phyloP scores from a whole-genome alignment of 2,113 vertebrate genomes.

The Machaerirhynchus nigripectus region DNA sequence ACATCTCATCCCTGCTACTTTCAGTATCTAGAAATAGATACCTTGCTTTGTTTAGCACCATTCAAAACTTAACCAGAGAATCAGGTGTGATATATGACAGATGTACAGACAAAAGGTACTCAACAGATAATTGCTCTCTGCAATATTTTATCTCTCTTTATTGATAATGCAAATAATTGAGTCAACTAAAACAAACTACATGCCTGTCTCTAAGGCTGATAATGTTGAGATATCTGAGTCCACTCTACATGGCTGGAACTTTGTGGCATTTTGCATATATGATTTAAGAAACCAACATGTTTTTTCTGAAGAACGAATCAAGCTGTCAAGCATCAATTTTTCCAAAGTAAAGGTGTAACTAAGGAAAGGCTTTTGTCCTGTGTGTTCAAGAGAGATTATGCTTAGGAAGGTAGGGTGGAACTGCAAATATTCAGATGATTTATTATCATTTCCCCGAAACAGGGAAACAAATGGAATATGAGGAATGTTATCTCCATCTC shows the following conservation, averaged over 20 bases:
- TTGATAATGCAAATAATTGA: background rate
- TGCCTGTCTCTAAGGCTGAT: background rate
- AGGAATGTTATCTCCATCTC: conserved; percentile 22
- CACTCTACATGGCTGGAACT: background rate
- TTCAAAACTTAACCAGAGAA: background rate
- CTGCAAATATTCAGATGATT: conserved; percentile 25
- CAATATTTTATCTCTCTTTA: background rate
- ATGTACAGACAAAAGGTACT: background rate
- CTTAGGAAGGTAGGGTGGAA: background rate
- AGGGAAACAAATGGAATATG: conserved; percentile 45
- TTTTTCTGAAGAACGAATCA: background rate
- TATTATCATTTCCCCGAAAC: conserved; percentile 34
- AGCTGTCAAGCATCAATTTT: background rate
- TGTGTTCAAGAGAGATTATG: background rate
- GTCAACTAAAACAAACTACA: background rate
- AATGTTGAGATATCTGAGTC: background rate
- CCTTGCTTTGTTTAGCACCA: rapidly evolving
- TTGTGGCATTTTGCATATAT: background rate
- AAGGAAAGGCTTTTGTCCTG: background rate
- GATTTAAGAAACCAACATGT: background rate
- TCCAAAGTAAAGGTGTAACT: background rate
- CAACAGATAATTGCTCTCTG: background rate
- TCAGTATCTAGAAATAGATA: background rate
- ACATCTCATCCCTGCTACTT: background rate
- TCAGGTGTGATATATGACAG: background rate